Conservation (phyloP, 2,113 vertebrate species). For the Prietella phreatophila region DNA sequence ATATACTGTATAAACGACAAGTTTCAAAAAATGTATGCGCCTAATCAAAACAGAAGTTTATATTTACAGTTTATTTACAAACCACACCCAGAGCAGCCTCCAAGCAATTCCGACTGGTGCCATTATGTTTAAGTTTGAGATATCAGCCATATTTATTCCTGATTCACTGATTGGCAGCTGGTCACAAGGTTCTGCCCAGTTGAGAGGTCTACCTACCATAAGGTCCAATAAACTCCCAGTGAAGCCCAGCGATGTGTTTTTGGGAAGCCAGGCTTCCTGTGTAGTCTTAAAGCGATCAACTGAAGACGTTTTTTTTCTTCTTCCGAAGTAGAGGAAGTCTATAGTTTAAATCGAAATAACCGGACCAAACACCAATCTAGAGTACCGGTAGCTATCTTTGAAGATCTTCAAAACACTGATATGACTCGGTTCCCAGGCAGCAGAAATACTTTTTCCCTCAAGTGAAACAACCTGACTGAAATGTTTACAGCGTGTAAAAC, state of each 20-base stretch:
- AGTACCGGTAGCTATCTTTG: background rate
- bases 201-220: background rate
- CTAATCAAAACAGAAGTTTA: background rate
- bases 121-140: background rate
- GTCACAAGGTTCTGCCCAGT: background rate
- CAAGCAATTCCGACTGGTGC: background rate
- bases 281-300: background rate
- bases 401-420: background rate
- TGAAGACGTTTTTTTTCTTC: background rate
- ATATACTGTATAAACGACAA: too few relatives aligned
- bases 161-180: background rate
- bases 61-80: background rate
- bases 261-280: background rate
- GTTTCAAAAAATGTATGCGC: background rate
- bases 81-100: background rate
- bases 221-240: background rate
- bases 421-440: background rate
- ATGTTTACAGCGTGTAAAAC: slow-evolving; percentile 13
- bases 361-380: background rate
- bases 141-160: background rate
- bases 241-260: background rate
- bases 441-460: background rate
- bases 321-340: background rate
- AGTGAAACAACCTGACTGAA: slow-evolving; percentile 42
- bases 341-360: background rate